A percentile compares a stretch with the other conserved stretches of the same genome.
Conservation (phyloP, 64 coral and sea anemone genomes). For the Cladopsammia gracilis region DNA sequence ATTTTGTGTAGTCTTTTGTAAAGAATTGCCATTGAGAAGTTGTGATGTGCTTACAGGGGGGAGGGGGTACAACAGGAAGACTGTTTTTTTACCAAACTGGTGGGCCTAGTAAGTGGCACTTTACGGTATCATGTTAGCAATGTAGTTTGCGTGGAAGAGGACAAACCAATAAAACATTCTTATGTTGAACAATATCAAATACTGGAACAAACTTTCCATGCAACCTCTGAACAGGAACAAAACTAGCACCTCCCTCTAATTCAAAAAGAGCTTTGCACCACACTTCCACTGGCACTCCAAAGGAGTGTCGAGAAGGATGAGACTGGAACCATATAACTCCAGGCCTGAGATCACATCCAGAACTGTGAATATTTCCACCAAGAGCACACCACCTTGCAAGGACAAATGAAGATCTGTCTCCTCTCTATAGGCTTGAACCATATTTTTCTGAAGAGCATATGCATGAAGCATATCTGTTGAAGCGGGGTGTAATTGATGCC, state of each 20-base stretch:
- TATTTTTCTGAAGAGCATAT: slow-evolving; percentile 25
- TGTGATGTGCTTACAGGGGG: no score
- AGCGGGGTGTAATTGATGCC: slow-evolving; percentile 41
- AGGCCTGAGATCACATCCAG: slow-evolving; percentile 57
- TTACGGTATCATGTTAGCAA: background rate
- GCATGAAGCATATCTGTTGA: slow-evolving; percentile 55
- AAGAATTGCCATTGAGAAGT: no score
- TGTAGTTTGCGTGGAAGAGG: slow-evolving; percentile 53
- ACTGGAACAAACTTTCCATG: slow-evolving; percentile 69
- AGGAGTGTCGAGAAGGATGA: slow-evolving; percentile 17
- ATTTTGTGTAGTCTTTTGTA: no score
- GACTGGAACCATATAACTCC: slow-evolving; percentile 69
- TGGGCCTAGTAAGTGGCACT: no score
- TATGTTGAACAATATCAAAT: slow-evolving; percentile 43
- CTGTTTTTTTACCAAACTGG: no score
- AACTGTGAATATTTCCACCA: slow-evolving; percentile 47
- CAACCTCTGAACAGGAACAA: slow-evolving; percentile 78
- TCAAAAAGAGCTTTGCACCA: slow-evolving; percentile 79
- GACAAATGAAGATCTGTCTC: slow-evolving; percentile 56
- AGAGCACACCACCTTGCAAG: slow-evolving; percentile 53
- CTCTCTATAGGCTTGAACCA: slow-evolving; percentile 50
- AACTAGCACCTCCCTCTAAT: slow-evolving; percentile 56
- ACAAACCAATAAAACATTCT: slow-evolving; percentile 73
- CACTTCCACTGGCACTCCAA: slow-evolving; percentile 65
- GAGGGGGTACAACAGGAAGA: no score